Evolutionary conservation across 2,113 vertebrate genomes (phyloP), one percentile per base, ranked within the genome.

Genomic region (Brachypteracias leptosomus): DNA sequence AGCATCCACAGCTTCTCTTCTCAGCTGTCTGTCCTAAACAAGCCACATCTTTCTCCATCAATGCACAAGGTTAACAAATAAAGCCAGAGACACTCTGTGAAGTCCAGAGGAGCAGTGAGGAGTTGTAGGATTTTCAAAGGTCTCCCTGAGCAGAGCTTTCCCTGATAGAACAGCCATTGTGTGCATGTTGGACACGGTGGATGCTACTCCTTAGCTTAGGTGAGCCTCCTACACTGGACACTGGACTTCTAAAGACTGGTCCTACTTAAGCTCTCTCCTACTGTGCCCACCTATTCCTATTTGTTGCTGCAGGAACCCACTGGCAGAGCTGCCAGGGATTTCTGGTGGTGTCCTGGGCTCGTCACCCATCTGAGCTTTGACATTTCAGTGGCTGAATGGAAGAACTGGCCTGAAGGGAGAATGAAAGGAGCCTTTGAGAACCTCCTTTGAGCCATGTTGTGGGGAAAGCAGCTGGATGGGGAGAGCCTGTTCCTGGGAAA

Each of bases 361-460:
- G 1, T 94, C 90, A 75, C 88, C 55, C 58, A 4, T 85, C 90
- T 65, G 84, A 96, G 93, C 94, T 85, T 86, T 97, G 96, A 95
- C 93, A 96, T 97, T 97, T 96, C 62, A 79, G 61, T 88, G 91
- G 62, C 80, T 94, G 90, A 94, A 94, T 55, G 80, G 94, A 66
- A 72, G 72, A 89, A 90, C 47, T 82, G 70, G 85, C 79, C 75
- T 83, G 47, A 91, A 90, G 92, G 58, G 68, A 88, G 65, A 68
- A 72, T 96, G 90, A 97, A 96, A 97, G 78, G 73, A 70, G 51
- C 66, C 90, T 95, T 97, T 97, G 80, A 96, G 66, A 81, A 74
- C 86, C 47, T 77, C 61, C 7, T 78, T 95, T 87, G 80, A 85
- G 47, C 61, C 68, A 49, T 71, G 6, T 5, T 92, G 57, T 92